A percentile compares a stretch with the other conserved stretches of the same genome.
Conservation (phyloP, 2,113 vertebrate species). For the Candoia aspera region DNA sequence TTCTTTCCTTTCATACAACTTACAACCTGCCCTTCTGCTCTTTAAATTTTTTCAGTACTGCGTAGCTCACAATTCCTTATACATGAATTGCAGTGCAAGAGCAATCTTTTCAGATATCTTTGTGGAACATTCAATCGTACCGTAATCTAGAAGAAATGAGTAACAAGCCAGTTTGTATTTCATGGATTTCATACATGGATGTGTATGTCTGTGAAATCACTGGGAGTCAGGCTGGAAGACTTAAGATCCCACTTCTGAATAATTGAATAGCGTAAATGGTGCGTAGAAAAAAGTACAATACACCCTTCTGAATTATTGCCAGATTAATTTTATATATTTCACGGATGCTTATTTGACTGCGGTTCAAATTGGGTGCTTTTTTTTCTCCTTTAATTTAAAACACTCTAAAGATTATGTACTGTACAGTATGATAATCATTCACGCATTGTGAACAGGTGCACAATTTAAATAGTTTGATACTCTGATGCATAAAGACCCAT, state of each 20-base stretch:
- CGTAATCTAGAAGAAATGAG: background rate
- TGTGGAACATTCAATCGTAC: background rate
- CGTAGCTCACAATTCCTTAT: background rate
- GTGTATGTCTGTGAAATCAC: background rate
- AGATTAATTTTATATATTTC: background rate
- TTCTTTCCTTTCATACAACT: background rate
- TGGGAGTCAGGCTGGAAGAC: background rate
- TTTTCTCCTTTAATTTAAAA: background rate
- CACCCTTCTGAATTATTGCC: background rate
- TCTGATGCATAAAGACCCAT: background rate
- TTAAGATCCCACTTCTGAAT: background rate
- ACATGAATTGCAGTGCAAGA: background rate
- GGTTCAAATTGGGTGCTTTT: background rate
- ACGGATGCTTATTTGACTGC: background rate
- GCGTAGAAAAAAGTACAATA: background rate
- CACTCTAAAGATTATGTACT: background rate
- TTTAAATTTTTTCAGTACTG: background rate
- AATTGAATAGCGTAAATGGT: background rate
- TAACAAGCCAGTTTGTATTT: background rate
- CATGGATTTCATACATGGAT: background rate
- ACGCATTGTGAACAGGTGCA: background rate
- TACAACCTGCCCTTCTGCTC: background rate
- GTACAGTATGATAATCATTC: background rate
- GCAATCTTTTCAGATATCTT: background rate
- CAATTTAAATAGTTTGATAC: background rate